Conservation (phyloP, 2,888 invertebrate species). For the Melipona beecheii region DNA sequence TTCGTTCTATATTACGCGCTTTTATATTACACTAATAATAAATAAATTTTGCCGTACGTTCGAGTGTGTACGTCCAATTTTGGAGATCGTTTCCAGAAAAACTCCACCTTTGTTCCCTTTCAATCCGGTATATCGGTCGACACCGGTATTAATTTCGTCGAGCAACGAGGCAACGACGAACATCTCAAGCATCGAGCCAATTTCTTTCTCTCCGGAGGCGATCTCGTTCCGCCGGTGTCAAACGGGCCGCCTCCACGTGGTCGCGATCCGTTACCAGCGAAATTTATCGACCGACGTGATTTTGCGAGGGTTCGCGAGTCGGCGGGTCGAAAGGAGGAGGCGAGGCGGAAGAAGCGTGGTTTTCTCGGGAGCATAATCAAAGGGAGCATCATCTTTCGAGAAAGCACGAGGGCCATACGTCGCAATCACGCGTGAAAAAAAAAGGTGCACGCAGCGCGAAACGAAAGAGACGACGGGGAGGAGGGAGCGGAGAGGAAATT, state of each 20-base stretch:
- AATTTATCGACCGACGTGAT: conserved; percentile 56
- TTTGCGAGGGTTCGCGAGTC: conserved; percentile 21
- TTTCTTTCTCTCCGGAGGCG: conserved; percentile 8
- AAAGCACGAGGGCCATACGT: conserved; percentile 59
- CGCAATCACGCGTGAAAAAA: conserved; percentile 57
- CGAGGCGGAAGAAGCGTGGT: conserved; percentile 55
- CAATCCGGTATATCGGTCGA: background rate
- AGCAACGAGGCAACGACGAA: conserved; percentile 2
- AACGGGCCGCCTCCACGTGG: conserved; percentile 37
- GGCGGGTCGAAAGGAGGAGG: conserved; percentile 40
- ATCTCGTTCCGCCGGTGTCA: conserved; percentile 3
- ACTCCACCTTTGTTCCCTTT: background rate
- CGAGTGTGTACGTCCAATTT: too few relatives aligned
- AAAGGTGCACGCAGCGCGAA: background rate
- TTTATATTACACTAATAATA: too few relatives aligned
- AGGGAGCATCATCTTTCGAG: conserved; percentile 63
- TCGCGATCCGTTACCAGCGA: conserved; percentile 44
- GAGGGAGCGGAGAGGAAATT: background rate
- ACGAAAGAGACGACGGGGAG: conserved; percentile 1
- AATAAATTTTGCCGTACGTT: too few relatives aligned
- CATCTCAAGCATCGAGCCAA: background rate
- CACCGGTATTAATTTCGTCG: conserved; percentile 23
- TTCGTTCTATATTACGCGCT: too few relatives aligned
- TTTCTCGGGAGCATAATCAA: conserved; percentile 51
- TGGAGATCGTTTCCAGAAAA: background rate